Conservation (phyloP, 2,888 invertebrate species). For the Subacronicta megacephala region DNA sequence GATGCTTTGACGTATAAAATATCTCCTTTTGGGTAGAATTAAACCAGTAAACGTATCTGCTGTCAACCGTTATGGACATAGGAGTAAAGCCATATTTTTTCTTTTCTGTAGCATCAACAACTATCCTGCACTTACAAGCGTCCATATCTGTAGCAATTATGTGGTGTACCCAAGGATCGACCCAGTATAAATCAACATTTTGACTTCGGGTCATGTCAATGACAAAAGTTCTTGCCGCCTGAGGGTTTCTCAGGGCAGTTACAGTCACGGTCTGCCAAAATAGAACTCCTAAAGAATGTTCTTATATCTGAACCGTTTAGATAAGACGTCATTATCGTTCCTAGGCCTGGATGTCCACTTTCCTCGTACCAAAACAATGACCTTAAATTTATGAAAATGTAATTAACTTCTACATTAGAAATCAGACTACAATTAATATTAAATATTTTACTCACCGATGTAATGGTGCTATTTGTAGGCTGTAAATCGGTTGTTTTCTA, state of each 20-base stretch:
- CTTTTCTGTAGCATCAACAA: slow-evolving; percentile 87
- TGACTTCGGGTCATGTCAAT: slow-evolving; percentile 91
- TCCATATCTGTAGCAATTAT: slow-evolving; percentile 91
- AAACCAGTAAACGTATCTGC: slow-evolving; percentile 93
- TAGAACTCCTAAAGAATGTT: slow-evolving; percentile 88
- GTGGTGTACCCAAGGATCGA: slow-evolving; percentile 90
- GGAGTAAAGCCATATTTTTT: slow-evolving; percentile 90
- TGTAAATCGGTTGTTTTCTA: slow-evolving; percentile 89
- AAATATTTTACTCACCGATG: slow-evolving; percentile 87
- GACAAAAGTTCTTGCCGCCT: slow-evolving; percentile 91
- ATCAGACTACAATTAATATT: not conserved
- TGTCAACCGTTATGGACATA: slow-evolving; percentile 92
- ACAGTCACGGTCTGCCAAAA: slow-evolving; percentile 78
- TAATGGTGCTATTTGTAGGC: slow-evolving; percentile 93
- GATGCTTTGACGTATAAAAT: slow-evolving; percentile 90
- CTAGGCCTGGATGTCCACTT: slow-evolving; percentile 88
- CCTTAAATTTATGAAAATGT: slow-evolving; percentile 73
- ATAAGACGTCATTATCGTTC: slow-evolving; percentile 91
- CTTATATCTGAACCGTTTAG: slow-evolving; percentile 88
- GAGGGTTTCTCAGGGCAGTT: slow-evolving; percentile 91
- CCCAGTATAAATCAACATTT: slow-evolving; percentile 90
- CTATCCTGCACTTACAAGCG: slow-evolving; percentile 91
- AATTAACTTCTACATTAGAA: too few relatives aligned
- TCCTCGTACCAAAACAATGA: slow-evolving; percentile 94
- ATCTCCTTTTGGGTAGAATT: slow-evolving; percentile 90